A percentile compares a stretch with the other conserved stretches of the same genome.
Evolutionary conservation across 2,113 vertebrate species (phyloP).

Genomic region (Hiodon alosoides): DNA sequence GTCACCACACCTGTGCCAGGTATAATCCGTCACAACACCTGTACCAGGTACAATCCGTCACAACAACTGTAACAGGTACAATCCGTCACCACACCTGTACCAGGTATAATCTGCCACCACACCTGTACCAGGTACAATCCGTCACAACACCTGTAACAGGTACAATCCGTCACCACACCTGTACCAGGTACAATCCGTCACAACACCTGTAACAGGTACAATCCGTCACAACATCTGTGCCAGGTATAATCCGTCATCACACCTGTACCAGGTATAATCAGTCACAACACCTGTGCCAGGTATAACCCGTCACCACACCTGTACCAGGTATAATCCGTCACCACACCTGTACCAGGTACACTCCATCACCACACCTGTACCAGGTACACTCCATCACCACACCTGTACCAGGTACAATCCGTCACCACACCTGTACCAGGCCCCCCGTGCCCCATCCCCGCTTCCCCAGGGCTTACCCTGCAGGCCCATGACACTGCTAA

Average conservation of each 20-base stretch:
- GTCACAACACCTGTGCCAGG: not conserved
- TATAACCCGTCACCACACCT: too few relatives aligned
- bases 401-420: too few relatives aligned
- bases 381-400: too few relatives aligned
- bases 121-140: not conserved
- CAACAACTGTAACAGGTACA: not conserved
- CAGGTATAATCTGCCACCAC: not conserved
- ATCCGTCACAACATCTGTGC: not conserved
- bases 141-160: too few relatives aligned
- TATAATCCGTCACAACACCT: not conserved
- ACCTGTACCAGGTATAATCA: too few relatives aligned
- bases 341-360: not conserved
- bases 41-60: too few relatives aligned
- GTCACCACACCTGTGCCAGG: too few relatives aligned
- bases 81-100: too few relatives aligned
- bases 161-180: too few relatives aligned
- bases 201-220: not conserved
- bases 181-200: not conserved
- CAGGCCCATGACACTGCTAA: slow-evolving; percentile 67
- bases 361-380: not conserved
- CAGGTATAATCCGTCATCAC: too few relatives aligned
- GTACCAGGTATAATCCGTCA: not conserved
- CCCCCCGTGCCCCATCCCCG: not conserved
- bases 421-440: not conserved
- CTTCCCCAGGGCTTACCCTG: slow-evolving; percentile 46